Evolutionary conservation across 2,888 invertebrate genomes (phyloP).

Genomic region (Frankliniella fusca): DNA sequence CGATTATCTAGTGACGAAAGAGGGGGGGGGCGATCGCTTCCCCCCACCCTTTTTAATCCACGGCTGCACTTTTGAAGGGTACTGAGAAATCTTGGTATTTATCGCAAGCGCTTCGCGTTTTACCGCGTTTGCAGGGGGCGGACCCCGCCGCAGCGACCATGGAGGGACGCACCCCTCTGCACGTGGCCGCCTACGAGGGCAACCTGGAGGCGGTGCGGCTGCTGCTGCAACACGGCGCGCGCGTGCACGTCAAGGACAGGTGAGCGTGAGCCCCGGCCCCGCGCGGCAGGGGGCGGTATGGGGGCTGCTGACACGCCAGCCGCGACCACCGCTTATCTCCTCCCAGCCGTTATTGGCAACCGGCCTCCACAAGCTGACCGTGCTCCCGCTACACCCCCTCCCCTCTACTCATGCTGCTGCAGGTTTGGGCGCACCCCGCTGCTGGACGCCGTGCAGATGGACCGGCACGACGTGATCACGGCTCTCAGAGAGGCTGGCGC

Average conservation of each 20-base stretch:
- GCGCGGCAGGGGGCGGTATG: no score
- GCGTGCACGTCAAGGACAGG: constrained; percentile 72
- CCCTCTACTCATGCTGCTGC: constrained; percentile 36
- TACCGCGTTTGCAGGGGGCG: constrained; percentile 55
- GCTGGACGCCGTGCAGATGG: constrained; percentile 63
- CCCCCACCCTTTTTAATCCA: no score
- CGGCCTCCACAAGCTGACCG: no score
- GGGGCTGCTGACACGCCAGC: no score
- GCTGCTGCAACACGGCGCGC: constrained; percentile 73
- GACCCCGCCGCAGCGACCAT: constrained; percentile 69
- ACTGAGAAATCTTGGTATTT: background rate
- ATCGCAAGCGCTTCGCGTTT: background rate
- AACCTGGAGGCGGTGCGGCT: constrained; percentile 63
- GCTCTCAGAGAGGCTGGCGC: constrained; percentile 71
- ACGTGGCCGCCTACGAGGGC: constrained; percentile 72
- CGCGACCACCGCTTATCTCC: no score
- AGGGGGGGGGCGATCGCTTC: no score
- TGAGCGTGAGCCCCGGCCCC: constrained; percentile 40
- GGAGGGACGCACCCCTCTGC: constrained; percentile 73
- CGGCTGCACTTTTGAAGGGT: background rate
- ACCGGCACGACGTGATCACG: constrained; percentile 60
- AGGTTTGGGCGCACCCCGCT: constrained; percentile 66
- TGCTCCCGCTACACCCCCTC: no score
- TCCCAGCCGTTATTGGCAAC: background rate
- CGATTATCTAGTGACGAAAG: no score